A percentile compares a stretch with the other conserved stretches of the same genome.
Evolutionary conservation across 2,797 vertebrate species (phyloP).

Genomic region (Amniataba percoides): DNA sequence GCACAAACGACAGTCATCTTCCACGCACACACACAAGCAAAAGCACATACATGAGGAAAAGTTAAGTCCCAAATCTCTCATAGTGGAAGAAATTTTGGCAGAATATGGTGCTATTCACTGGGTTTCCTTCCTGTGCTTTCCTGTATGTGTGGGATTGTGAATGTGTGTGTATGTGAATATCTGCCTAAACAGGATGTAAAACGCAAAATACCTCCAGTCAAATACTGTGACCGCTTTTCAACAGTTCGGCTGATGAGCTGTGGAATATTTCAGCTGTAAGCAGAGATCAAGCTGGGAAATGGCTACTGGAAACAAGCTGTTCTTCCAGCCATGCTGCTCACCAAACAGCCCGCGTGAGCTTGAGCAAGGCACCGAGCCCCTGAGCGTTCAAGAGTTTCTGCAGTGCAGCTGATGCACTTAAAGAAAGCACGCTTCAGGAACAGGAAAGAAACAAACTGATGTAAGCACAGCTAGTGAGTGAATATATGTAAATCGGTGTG

Average conservation of each 20-base stretch:
- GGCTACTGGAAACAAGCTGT: constrained; percentile 45
- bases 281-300: constrained; percentile 23
- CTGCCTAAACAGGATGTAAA: constrained; percentile 80
- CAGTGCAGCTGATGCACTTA: not conserved
- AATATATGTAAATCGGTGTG: constrained; percentile 3
- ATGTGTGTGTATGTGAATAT: constrained; percentile 35
- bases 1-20: constrained; percentile 11
- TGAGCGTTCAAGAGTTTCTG: not conserved
- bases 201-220: constrained; percentile 49
- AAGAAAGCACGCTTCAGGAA: not conserved
- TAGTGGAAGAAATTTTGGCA: constrained; percentile 61
- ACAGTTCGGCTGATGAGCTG: constrained; percentile 42
- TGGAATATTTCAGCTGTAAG: constrained; percentile 50
- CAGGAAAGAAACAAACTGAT: not conserved
- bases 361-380: constrained; percentile 14
- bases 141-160: constrained; percentile 37
- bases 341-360: not conserved
- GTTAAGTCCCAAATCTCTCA: constrained; percentile 32
- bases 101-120: constrained; percentile 57
- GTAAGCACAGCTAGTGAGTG: not conserved
- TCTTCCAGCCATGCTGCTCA: constrained; percentile 28
- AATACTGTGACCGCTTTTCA: constrained; percentile 57
- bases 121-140: constrained; percentile 78
- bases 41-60: constrained; percentile 28
- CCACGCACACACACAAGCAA: not conserved